Base-by-base conservation (phyloP, 2,113 vertebrate species). In the Theristicus caerulescens region DNA sequence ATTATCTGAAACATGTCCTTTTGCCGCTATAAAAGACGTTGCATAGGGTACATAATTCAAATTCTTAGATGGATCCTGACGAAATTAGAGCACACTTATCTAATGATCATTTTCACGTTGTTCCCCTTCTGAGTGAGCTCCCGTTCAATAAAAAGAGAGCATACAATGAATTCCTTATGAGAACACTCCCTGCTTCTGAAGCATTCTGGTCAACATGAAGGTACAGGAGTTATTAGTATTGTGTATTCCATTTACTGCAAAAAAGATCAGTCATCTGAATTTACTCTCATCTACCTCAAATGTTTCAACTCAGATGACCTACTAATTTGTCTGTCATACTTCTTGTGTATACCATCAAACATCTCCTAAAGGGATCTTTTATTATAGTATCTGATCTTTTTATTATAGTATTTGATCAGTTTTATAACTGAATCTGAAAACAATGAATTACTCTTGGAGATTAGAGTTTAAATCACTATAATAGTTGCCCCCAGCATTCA, bases 401-500 rank as follows among this genome's bases (percentile, higher is more conserved):
- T 87, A 16, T 69, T 90, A 82, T 12, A 36, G 24, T 52, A 88
- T 80, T 40, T 58, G 64, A 89, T 84, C 11, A 3, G 61, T 86
- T 95, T 90, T 67, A 88, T 77, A 87, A 81, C 67, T 13, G 2
- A 90, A 94, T 92, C 70, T 2, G 4, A 86, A 95, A 94, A 42
- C 52, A 95, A 44, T 69, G 3, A 88, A 78, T 92, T 91, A 71
- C 62, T 86, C 58, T 47, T 77, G 42, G n/a, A 96, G 80, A 95
- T 88, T 87, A 90, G 83, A 91, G 44, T 88, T 88, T 93, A 94
- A 96, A 93, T 91, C 54, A 74, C 34, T 83, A 1, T 70, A 94
- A 83, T 49, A 76, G 54, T 93, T 92, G 91, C 61, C 85, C 78
- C 88, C 29, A 94, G 82, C 67, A 52, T 59, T 87, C 46, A 91